A percentile compares a stretch with the other conserved stretches of the same genome.
Evolutionary conservation across 2,113 vertebrate species (phyloP).

Genomic region (Oncorhynchus keta): DNA sequence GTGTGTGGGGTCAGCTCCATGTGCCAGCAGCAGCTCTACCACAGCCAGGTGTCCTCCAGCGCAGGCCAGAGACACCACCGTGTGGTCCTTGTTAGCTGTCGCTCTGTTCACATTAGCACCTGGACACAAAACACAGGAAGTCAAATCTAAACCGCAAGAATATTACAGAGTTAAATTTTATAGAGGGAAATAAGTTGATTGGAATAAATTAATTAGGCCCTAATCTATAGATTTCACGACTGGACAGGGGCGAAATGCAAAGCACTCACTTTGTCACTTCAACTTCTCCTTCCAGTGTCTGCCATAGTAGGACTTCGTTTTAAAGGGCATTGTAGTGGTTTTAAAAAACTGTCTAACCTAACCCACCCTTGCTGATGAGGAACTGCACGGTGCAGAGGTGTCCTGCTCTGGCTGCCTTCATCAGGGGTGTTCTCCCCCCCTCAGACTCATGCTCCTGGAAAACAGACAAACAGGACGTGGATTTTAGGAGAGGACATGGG

Average conservation of each 20-base stretch:
- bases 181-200: no score
- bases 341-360: conserved; percentile 9
- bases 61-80: conserved; percentile 95
- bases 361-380: conserved; percentile 95
- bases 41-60: conserved; percentile 96
- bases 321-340: no score
- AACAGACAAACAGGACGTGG: not conserved
- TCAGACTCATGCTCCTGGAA: conserved; percentile 95
- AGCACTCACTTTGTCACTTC: no score
- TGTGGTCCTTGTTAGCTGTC: conserved; percentile 98
- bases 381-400: conserved; percentile 98
- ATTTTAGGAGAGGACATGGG: not conserved
- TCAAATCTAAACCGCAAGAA: no score
- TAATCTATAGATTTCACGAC: no score
- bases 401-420: conserved; percentile 97
- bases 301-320: no score
- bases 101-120: conserved; percentile 98
- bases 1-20: conserved; percentile 97
- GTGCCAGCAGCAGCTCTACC: conserved; percentile 94
- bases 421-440: conserved; percentile 95
- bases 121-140: conserved; percentile 46
- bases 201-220: no score
- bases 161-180: no score
- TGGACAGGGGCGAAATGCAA: no score
- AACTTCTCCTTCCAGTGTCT: no score